phyloP scores from a whole-genome alignment of 2,797 vertebrate species.

The Sebastiscus tertius region DNA sequence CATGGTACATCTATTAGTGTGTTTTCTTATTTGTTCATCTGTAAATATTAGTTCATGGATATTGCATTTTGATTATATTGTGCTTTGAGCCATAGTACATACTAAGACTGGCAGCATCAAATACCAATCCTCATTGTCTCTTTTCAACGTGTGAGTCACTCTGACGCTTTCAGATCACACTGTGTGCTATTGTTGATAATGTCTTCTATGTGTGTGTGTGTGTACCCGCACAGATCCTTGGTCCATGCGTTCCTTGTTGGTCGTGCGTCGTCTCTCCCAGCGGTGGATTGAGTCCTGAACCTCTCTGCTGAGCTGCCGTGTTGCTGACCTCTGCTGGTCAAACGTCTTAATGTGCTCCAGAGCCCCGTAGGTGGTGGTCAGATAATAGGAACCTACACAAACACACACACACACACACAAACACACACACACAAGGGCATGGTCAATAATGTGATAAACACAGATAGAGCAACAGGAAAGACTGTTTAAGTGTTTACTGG shows the following conservation, averaged over 20 bases:
- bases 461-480: too few species aligned
- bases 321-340: constrained; percentile 90
- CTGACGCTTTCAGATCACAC: not conserved
- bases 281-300: constrained; percentile 98
- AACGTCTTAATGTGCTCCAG: constrained; percentile 96
- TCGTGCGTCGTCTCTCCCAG: constrained; percentile 94
- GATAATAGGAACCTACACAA: constrained; percentile 92
- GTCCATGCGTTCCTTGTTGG: constrained; percentile 89
- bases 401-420: constrained; percentile 4
- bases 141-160: not conserved
- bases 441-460: not conserved
- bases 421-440: not conserved
- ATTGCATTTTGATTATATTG: not conserved
- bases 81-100: not conserved
- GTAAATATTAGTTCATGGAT: not conserved
- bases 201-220: not conserved
- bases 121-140: not conserved
- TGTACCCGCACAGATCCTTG: constrained; percentile 90
- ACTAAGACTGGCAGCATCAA: not conserved
- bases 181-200: not conserved
- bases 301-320: constrained; percentile 92
- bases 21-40: not conserved
- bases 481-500: not conserved
- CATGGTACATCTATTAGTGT: not conserved
- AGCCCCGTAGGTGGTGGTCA: constrained; percentile 96